Evolutionary conservation across 1,140 invertebrate species (phyloP).

Genomic region (Meloidogyne floridensis): DNA sequence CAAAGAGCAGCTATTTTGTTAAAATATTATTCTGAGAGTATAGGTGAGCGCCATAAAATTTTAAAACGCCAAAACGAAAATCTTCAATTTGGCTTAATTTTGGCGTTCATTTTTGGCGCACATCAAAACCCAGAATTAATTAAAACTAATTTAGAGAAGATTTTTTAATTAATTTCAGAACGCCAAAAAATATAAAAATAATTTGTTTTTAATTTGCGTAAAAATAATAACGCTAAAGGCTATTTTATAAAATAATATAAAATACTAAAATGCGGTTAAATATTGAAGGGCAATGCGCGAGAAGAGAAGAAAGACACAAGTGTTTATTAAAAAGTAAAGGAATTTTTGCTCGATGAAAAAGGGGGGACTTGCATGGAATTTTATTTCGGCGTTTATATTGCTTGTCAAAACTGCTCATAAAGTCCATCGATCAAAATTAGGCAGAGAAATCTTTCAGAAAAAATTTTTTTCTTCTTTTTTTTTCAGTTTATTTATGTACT

Average conservation of each 20-base stretch:
- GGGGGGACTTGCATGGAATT: neutral
- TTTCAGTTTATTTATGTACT: neutral
- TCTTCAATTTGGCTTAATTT: no score
- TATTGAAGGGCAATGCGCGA: neutral
- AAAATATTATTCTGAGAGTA: no score
- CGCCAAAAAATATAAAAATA: neutral
- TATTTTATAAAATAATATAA: neutral
- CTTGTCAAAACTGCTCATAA: neutral
- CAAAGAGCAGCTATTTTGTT: neutral
- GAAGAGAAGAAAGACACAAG: neutral
- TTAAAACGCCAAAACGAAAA: no score
- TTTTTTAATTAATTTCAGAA: neutral
- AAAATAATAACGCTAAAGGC: neutral
- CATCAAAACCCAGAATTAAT: no score
- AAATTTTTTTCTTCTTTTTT: neutral
- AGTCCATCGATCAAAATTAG: constrained; percentile 4
- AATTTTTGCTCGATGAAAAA: neutral
- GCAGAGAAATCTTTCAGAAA: neutral
- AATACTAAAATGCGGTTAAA: neutral
- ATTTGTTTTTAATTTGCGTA: neutral
- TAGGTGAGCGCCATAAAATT: no score
- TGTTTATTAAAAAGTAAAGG: neutral
- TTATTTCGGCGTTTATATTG: neutral
- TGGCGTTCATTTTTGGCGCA: no score
- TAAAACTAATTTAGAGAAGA: neutral